Percentiles rank a stretch among this genome's conserved stretches.
Conservation (phyloP, 2,888 invertebrate genomes). For the Megalurothrips usitatus region DNA sequence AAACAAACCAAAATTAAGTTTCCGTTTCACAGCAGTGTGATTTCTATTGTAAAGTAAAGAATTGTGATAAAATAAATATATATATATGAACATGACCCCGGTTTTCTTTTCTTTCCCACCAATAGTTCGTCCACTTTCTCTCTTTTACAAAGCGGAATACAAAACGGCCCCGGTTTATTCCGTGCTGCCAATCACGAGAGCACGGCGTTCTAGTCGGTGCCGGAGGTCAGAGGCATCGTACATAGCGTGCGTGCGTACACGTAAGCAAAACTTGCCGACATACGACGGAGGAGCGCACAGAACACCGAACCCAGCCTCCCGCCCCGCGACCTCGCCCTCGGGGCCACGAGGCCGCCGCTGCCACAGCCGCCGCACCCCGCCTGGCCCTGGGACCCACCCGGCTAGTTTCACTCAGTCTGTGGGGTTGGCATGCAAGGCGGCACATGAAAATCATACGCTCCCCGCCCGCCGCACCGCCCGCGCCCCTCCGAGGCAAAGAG, state of each 20-base stretch:
- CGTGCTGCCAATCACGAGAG: neutral
- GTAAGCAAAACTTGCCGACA: no score
- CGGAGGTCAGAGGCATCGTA: neutral
- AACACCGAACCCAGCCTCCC: no score
- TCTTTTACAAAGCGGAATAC: neutral
- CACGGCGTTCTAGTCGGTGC: neutral
- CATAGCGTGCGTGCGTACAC: neutral
- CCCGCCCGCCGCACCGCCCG: no score
- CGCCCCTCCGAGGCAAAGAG: no score
- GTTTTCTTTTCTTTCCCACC: neutral
- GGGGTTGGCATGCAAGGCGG: no score
- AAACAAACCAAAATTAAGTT: neutral
- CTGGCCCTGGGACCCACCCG: no score
- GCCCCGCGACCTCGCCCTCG: no score
- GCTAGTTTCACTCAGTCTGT: no score
- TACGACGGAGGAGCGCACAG: no score
- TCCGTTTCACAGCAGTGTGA: neutral
- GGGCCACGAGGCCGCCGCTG: no score
- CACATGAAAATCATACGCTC: no score
- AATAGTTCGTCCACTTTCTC: neutral
- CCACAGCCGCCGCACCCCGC: no score
- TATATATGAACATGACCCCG: neutral
- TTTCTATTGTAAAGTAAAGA: neutral
- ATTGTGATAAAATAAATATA: slow-evolving; percentile 16
- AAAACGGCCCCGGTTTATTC: neutral